A percentile compares a stretch with the other conserved stretches of the same genome.
phyloP scores from a whole-genome alignment of 2,888 invertebrate genomes.

The Dichetophora obliterata region DNA sequence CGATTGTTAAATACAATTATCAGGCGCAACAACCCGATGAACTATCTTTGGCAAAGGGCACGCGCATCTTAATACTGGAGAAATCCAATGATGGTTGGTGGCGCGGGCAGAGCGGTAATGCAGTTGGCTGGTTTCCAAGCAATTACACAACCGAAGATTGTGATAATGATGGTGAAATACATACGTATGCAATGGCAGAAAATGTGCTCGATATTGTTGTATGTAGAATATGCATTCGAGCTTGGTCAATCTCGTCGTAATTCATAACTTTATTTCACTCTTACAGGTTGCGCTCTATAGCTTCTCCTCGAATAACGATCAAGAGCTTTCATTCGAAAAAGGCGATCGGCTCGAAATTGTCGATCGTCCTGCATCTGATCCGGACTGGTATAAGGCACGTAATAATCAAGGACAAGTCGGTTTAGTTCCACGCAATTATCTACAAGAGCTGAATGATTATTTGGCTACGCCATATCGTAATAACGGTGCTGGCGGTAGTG shows the following conservation, averaged over 20 bases:
- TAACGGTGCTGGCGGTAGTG: conserved; percentile 70
- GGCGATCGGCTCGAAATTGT: conserved; percentile 96
- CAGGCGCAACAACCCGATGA: conserved; percentile 97
- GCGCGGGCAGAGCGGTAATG: conserved; percentile 86
- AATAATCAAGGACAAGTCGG: conserved; percentile 94
- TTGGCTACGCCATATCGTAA: conserved; percentile 84
- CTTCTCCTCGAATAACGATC: conserved; percentile 93
- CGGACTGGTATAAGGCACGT: conserved; percentile 97
- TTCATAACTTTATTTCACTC: neutral
- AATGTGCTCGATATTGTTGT: conserved; percentile 95
- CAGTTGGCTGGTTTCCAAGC: conserved; percentile 92
- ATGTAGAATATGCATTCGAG: conserved; percentile 53
- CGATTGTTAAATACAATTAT: conserved; percentile 96
- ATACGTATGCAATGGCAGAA: conserved; percentile 94
- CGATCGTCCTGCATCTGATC: conserved; percentile 96
- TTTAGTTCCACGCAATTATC: conserved; percentile 94
- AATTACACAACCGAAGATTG: conserved; percentile 97
- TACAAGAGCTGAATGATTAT: conserved; percentile 92
- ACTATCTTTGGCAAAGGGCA: conserved; percentile 93
- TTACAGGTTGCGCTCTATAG: conserved; percentile 88
- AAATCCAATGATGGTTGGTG: conserved; percentile 99
- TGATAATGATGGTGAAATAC: conserved; percentile 87
- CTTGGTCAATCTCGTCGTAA: no score
- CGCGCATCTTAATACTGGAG: conserved; percentile 93
- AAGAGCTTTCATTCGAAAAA: conserved; percentile 96